phyloP scores from a whole-genome alignment of 2,797 vertebrate genomes.

The Liasis olivaceus region DNA sequence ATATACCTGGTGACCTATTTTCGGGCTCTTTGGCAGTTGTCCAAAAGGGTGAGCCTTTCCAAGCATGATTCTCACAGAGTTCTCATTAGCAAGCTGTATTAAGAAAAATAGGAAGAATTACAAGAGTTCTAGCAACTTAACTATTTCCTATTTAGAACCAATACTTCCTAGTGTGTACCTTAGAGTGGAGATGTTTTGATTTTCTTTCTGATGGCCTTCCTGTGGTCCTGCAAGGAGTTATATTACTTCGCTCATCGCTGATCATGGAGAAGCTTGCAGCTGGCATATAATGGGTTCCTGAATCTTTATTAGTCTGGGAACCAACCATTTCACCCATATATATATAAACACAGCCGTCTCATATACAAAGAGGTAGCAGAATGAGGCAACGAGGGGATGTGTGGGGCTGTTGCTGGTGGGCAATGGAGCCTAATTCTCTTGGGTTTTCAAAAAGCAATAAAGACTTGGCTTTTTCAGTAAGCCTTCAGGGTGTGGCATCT shows the following conservation, averaged over 20 bases:
- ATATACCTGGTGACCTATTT: not conserved
- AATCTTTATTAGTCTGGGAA: not conserved
- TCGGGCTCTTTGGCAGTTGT: not conserved
- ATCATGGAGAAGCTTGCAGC: not conserved
- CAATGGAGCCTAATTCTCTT: not conserved
- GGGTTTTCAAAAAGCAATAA: not conserved
- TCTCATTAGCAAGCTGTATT: not conserved
- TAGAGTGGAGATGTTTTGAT: not conserved
- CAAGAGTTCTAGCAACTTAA: not conserved
- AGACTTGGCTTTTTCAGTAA: not conserved
- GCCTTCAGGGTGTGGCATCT: not conserved
- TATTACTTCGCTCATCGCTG: not conserved
- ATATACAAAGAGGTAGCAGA: not conserved
- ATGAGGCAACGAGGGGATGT: not conserved
- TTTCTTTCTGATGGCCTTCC: not conserved
- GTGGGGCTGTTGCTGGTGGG: too few relatives aligned
- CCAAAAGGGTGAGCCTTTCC: not conserved
- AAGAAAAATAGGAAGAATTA: not conserved
- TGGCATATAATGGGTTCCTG: not conserved
- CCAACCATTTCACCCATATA: not conserved
- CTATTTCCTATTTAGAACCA: not conserved
- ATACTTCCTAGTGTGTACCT: not conserved
- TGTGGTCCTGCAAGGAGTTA: not conserved
- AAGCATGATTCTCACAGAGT: not conserved
- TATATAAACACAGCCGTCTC: not conserved